These are phyloP conservation scores for Urocolius indicus DNA, from an alignment of 2,113 vertebrate genomes.

Conservation along the genomic window DNA sequence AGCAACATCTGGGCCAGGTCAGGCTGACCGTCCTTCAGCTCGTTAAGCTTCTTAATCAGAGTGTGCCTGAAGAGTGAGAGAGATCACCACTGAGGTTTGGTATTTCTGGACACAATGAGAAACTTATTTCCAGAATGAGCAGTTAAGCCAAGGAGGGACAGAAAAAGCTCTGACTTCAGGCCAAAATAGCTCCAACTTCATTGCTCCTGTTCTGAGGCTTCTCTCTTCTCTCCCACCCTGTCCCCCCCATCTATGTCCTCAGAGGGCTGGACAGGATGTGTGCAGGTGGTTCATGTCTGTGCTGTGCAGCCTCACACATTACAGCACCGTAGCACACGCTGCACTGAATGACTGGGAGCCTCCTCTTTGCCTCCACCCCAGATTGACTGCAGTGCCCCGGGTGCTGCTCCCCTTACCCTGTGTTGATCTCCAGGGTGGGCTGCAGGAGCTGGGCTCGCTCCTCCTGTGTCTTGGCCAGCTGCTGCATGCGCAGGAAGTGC, in stretches of 20 bases:
- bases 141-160: background rate
- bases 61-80: conserved; percentile 78
- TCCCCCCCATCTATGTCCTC: background rate
- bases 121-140: background rate
- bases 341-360: background rate
- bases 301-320: background rate
- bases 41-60: conserved; percentile 89
- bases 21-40: conserved; percentile 83
- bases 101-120: background rate
- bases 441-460: conserved; percentile 94
- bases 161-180: background rate
- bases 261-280: background rate
- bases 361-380: background rate
- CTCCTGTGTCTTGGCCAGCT: conserved; percentile 89
- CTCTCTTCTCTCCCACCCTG: background rate
- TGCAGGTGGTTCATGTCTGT: background rate
- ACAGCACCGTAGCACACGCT: background rate
- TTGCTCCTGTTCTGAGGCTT: background rate
- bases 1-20: conserved; percentile 90
- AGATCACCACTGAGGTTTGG: background rate
- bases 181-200: background rate
- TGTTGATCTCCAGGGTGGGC: conserved; percentile 96
- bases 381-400: background rate
- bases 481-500: conserved; percentile 96
- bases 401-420: conserved; percentile 77